Evolutionary conservation across 2,888 invertebrate species (phyloP).

Genomic region (Drosophila bunnanda): DNA sequence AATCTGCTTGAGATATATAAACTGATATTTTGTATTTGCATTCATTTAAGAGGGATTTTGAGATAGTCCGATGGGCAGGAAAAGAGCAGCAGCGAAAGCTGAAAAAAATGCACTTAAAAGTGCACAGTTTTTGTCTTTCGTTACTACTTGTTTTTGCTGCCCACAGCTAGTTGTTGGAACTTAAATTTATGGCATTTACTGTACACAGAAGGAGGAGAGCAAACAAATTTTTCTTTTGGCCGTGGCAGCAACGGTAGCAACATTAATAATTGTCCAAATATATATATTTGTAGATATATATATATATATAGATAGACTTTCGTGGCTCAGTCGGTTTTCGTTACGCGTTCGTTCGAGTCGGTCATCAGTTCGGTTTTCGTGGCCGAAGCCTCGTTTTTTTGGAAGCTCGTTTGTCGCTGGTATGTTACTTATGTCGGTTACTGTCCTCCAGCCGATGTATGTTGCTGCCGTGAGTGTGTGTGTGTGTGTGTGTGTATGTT

Average conservation of each 20-base stretch:
- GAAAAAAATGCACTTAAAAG: neutral
- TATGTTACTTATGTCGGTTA: slow-evolving; percentile 50
- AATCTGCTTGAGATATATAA: slow-evolving; percentile 66
- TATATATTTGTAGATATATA: neutral
- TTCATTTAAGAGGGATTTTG: slow-evolving; percentile 31
- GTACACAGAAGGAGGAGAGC: slow-evolving; percentile 66
- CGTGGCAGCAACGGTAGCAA: slow-evolving; percentile 45
- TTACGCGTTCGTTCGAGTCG: slow-evolving; percentile 14
- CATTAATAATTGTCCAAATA: slow-evolving; percentile 38
- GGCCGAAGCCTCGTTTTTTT: slow-evolving; percentile 57
- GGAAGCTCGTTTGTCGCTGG: slow-evolving; percentile 70
- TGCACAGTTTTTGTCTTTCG: slow-evolving; percentile 13
- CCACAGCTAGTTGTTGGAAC: slow-evolving; percentile 56
- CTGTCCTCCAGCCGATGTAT: slow-evolving; percentile 30
- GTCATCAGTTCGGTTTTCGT: slow-evolving; percentile 26
- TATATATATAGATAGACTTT: slow-evolving; percentile 16
- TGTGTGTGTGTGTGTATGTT: slow-evolving; percentile 36
- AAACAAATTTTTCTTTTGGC: slow-evolving; percentile 67
- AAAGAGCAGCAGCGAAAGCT: slow-evolving; percentile 13
- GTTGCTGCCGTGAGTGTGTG: slow-evolving; percentile 26
- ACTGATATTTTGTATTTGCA: slow-evolving; percentile 56
- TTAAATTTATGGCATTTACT: slow-evolving; percentile 78
- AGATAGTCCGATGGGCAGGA: slow-evolving; percentile 21
- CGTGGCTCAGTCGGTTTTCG: slow-evolving; percentile 13
- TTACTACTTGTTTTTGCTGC: neutral